A percentile compares a stretch with the other conserved stretches of the same genome.
phyloP scores from a whole-genome alignment of 2,888 invertebrate species.

The Chymomyza fuscimana region DNA sequence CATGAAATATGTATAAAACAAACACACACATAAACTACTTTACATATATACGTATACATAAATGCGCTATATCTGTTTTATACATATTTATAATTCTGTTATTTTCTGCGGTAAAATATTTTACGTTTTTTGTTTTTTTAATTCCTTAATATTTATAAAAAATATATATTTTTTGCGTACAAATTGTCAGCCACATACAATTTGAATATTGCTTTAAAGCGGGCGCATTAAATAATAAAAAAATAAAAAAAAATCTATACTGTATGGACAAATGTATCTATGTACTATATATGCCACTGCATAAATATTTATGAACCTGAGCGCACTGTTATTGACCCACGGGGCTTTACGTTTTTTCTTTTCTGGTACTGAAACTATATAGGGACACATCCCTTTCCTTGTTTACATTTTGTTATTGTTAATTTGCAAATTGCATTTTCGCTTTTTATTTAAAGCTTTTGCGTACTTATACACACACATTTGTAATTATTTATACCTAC shows the following conservation, averaged over 20 bases:
- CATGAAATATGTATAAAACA: not conserved
- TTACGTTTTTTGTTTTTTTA: not conserved
- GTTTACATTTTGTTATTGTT: constrained; percentile 52
- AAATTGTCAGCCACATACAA: constrained; percentile 27
- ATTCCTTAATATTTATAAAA: not conserved
- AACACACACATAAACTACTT: not conserved
- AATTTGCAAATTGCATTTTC: constrained; percentile 68
- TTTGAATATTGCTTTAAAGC: constrained; percentile 57
- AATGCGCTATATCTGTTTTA: not conserved
- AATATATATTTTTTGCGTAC: constrained; percentile 1
- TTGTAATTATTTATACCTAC: constrained; percentile 18
- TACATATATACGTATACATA: not conserved
- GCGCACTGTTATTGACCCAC: constrained; percentile 45
- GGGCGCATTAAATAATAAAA: constrained; percentile 23
- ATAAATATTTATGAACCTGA: constrained; percentile 48
- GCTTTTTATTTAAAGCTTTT: constrained; percentile 45
- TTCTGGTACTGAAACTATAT: not conserved
- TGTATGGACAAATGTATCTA: constrained; percentile 35
- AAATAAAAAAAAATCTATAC: constrained; percentile 7
- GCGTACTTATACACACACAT: not conserved
- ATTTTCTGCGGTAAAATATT: not conserved
- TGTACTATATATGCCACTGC: constrained; percentile 23
- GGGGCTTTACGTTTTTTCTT: not conserved
- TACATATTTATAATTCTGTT: not conserved
- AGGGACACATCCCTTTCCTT: constrained; percentile 36